Conservation (phyloP, 1,140 invertebrate genomes). For the Orchestia grillus region DNA sequence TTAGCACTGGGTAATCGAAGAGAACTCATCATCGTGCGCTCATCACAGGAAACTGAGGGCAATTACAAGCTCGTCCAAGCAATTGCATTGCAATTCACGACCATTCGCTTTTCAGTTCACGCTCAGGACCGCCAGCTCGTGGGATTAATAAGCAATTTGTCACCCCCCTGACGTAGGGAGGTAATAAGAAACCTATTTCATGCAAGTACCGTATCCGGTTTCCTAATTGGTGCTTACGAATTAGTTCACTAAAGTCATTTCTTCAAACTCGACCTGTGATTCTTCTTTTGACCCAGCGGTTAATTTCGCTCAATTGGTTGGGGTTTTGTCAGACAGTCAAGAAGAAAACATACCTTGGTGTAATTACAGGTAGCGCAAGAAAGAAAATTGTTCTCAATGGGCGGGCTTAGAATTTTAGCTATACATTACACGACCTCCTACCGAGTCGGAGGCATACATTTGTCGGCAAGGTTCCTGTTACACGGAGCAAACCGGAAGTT, state of each 20-base stretch:
- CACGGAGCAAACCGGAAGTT: neutral
- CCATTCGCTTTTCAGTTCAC: neutral
- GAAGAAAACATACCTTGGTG: neutral
- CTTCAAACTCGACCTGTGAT: neutral
- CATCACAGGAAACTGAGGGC: neutral
- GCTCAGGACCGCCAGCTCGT: neutral
- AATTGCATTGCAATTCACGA: neutral
- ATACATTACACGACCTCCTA: neutral
- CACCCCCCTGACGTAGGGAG: neutral
- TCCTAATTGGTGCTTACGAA: neutral
- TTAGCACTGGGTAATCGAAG: conserved; percentile 15
- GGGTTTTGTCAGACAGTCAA: neutral
- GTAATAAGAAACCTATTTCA: neutral
- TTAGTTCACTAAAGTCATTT: neutral
- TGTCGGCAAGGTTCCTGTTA: neutral
- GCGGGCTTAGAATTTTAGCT: neutral
- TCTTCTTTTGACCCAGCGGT: neutral
- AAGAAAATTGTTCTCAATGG: neutral
- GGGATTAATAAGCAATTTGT: neutral
- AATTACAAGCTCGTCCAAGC: neutral
- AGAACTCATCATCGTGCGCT: neutral
- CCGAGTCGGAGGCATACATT: neutral
- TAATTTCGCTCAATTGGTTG: neutral
- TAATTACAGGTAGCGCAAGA: neutral
- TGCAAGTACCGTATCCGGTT: neutral